Percentiles rank a stretch among this genome's conserved stretches.
These are phyloP conservation scores for Pelvicachromis taeniatus DNA, from an alignment of 2,113 vertebrate genomes.

Conservation along the genomic window DNA sequence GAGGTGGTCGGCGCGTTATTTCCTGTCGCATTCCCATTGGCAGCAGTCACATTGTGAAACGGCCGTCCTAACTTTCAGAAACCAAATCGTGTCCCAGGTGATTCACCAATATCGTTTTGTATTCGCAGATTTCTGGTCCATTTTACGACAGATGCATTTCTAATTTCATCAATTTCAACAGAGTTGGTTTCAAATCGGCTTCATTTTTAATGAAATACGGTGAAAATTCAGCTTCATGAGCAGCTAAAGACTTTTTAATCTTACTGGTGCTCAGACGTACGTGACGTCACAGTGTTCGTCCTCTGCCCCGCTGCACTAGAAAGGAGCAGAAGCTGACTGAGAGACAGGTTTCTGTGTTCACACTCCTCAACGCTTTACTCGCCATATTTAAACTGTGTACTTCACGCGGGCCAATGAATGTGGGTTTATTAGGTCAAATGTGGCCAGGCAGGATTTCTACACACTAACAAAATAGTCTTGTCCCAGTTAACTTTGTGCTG, in stretches of 20 bases:
- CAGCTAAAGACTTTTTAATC: background rate
- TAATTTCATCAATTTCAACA: background rate
- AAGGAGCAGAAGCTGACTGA: background rate
- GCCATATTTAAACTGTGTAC: background rate
- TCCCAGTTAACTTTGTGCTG: background rate
- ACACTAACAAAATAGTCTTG: background rate
- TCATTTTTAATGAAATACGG: background rate
- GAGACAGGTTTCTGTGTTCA: rapidly evolving
- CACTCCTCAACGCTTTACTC: background rate
- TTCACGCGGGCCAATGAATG: background rate
- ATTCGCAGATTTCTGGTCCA: background rate
- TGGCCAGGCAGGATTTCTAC: background rate
- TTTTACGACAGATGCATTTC: background rate
- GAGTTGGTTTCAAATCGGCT: rapidly evolving
- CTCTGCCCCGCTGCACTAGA: background rate
- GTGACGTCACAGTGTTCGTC: background rate
- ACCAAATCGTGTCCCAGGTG: rapidly evolving
- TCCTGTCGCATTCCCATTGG: rapidly evolving
- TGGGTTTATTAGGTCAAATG: background rate
- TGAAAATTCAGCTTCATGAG: background rate
- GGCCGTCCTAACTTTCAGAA: background rate
- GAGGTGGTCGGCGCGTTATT: rapidly evolving
- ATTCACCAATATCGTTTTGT: background rate
- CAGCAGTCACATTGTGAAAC: background rate
- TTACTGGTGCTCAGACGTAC: rapidly evolving